Percentiles rank a stretch among this genome's conserved stretches.
Evolutionary conservation across 1,140 invertebrate genomes (phyloP).

Genomic region (Orussus abietinus): DNA sequence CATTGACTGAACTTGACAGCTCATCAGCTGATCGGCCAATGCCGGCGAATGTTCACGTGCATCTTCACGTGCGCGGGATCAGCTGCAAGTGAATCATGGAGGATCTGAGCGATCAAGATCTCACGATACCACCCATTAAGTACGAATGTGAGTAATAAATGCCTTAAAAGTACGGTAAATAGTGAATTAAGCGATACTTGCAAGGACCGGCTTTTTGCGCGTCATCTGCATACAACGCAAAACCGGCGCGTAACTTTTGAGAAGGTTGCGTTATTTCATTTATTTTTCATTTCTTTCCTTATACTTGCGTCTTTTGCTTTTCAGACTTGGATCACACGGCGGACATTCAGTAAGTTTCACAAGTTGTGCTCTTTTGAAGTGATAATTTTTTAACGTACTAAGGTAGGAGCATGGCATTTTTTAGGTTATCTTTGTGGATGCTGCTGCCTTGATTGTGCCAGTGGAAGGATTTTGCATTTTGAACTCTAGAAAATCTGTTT

Average conservation of each 20-base stretch:
- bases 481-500: too few species aligned
- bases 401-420: too few species aligned
- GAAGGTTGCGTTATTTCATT: constrained; percentile 7
- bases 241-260: constrained; percentile 1
- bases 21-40: constrained; percentile 44
- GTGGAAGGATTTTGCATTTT: too few species aligned
- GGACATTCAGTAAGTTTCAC: constrained; percentile 92
- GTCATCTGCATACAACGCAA: constrained; percentile 1
- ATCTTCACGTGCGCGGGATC: constrained; percentile 34
- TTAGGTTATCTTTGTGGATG: too few species aligned
- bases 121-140: constrained; percentile 57
- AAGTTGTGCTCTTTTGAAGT: too few species aligned
- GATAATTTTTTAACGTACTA: too few species aligned
- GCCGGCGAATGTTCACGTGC: too few species aligned
- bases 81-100: constrained; percentile 47
- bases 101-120: constrained; percentile 56
- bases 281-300: constrained; percentile 16
- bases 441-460: too few species aligned
- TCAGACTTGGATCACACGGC: constrained; percentile 95
- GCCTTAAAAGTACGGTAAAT: constrained; percentile 1
- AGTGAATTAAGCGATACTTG: neutral
- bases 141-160: constrained; percentile 65
- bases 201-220: neutral
- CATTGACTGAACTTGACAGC: constrained; percentile 30
- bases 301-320: constrained; percentile 46